Evolutionary conservation across 2,888 invertebrate species (phyloP).

Genomic region (Meiosimyza decipiens): DNA sequence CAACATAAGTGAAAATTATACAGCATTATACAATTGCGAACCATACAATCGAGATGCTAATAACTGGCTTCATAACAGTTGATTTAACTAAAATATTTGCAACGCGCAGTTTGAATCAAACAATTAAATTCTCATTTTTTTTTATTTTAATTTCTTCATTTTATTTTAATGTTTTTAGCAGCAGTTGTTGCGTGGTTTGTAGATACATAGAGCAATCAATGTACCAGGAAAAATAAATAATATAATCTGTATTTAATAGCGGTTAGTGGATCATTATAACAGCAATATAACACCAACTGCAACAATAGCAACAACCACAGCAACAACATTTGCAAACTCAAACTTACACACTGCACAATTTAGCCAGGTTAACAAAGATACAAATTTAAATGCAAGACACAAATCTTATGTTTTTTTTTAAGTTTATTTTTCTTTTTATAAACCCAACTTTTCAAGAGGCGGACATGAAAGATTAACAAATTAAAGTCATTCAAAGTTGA

Average conservation of each 20-base stretch:
- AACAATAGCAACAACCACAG: no score
- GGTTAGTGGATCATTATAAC: slow-evolving; percentile 18
- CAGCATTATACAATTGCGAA: no score
- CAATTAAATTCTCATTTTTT: not conserved
- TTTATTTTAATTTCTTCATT: not conserved
- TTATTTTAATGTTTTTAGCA: not conserved
- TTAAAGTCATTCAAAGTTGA: slow-evolving; percentile 12
- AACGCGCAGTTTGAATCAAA: not conserved
- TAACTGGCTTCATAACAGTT: slow-evolving; percentile 24
- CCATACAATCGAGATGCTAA: no score
- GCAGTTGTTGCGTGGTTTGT: no score
- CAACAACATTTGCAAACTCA: not conserved
- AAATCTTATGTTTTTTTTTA: no score
- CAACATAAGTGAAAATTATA: no score
- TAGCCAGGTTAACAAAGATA: not conserved
- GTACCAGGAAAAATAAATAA: slow-evolving; percentile 13
- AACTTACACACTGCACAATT: slow-evolving; percentile 3
- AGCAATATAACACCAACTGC: slow-evolving; percentile 1
- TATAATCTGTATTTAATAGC: slow-evolving; percentile 8
- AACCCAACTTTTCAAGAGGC: slow-evolving; percentile 15
- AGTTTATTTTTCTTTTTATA: no score
- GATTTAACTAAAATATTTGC: no score
- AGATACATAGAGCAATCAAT: not conserved
- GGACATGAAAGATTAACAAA: slow-evolving; percentile 28
- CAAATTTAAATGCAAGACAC: not conserved